A percentile compares a stretch with the other conserved stretches of the same genome.
Conservation (phyloP, 1,140 invertebrate species). For the Cyclargus thomasi region DNA sequence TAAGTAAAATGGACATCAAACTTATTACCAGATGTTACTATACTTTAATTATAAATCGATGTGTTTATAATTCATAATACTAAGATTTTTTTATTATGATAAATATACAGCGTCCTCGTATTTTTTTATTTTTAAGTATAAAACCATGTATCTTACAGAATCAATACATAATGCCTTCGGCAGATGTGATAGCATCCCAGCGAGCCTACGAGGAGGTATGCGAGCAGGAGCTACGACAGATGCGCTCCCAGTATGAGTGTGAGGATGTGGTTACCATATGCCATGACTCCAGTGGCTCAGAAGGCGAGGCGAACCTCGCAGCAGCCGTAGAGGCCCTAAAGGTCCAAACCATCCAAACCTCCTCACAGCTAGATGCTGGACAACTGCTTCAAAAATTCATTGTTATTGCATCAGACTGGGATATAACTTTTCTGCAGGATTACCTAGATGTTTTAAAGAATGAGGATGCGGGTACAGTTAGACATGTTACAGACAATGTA, state of each 20-base stretch:
- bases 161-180: constrained; percentile 36
- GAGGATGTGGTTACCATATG: background rate
- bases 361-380: constrained; percentile 17
- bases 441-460: constrained; percentile 23
- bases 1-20: constrained; percentile 11
- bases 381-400: constrained; percentile 15
- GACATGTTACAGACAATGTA: constrained; percentile 22
- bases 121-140: no score
- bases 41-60: no score
- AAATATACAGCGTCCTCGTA: no score
- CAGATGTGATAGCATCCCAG: constrained; percentile 35
- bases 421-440: constrained; percentile 21
- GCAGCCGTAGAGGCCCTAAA: constrained; percentile 24
- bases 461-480: constrained; percentile 7
- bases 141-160: constrained; percentile 22
- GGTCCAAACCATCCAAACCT: constrained; percentile 13
- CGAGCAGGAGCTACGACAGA: constrained; percentile 29
- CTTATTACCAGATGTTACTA: background rate
- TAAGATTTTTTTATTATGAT: no score
- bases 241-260: constrained; percentile 22
- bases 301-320: constrained; percentile 29
- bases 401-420: constrained; percentile 6
- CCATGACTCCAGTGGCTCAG: constrained; percentile 31
- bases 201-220: constrained; percentile 36
- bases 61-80: no score